Evolutionary conservation across 2,888 invertebrate genomes (phyloP).

Genomic region (Yponomeuta evonymella): DNA sequence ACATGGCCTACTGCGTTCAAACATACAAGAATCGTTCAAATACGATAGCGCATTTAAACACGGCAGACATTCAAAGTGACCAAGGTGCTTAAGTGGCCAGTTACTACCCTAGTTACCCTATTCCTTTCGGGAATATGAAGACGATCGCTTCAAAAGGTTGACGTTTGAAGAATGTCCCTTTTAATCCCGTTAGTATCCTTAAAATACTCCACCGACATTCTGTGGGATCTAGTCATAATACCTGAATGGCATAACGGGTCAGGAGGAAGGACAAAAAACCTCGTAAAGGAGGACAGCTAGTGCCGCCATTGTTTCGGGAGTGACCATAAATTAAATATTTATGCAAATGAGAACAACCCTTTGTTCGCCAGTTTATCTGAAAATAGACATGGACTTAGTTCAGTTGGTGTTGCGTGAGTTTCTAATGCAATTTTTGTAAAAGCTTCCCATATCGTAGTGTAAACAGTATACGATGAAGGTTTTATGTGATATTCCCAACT

Average conservation of each 20-base stretch:
- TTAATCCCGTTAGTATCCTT: conserved; percentile 1
- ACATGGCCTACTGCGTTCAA: too few species aligned
- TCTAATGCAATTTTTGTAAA: background rate
- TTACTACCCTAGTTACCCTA: too few species aligned
- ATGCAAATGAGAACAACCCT: conserved; percentile 50
- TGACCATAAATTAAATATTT: conserved; percentile 46
- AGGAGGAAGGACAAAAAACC: conserved; percentile 36
- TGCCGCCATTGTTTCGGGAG: conserved; percentile 49
- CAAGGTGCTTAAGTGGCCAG: too few species aligned
- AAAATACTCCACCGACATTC: conserved; percentile 6
- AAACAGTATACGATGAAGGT: background rate
- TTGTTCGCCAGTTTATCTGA: conserved; percentile 35
- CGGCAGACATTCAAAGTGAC: too few species aligned
- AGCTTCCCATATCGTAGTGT: background rate
- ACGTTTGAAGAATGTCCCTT: conserved; percentile 1
- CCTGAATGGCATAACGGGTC: conserved; percentile 4
- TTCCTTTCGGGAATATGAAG: background rate
- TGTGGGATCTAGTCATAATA: conserved; percentile 10
- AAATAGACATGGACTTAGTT: conserved; percentile 13
- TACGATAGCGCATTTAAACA: too few species aligned
- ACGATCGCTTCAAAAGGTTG: background rate
- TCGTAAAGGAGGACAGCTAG: conserved; percentile 32
- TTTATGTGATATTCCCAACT: background rate
- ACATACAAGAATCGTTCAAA: too few species aligned
- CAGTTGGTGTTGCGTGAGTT: background rate